Conservation (phyloP, 2,113 vertebrate species). For the Dunckerocampus dactyliophorus region DNA sequence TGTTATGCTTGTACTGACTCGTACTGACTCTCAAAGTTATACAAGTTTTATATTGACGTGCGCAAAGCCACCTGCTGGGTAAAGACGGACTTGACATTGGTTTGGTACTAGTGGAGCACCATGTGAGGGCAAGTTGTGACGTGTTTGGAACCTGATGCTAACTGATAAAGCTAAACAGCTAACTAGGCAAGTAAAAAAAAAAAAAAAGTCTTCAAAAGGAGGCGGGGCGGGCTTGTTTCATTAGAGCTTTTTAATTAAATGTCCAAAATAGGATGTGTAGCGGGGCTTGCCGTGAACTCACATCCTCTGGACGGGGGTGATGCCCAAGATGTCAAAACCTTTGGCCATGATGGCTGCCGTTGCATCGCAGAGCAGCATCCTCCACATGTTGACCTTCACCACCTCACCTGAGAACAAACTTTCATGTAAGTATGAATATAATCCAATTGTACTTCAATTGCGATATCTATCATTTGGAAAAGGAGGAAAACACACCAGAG, state of each 20-base stretch:
- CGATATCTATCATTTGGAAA: too few species aligned
- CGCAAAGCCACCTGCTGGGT: slow-evolving; percentile 8
- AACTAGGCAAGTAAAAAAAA: too few species aligned
- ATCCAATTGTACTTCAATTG: too few species aligned
- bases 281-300: slow-evolving; percentile 49
- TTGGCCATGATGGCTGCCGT: slow-evolving; percentile 89
- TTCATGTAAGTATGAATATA: neutral
- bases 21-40: slow-evolving; percentile 8
- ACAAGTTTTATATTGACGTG: slow-evolving; percentile 30
- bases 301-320: slow-evolving; percentile 92
- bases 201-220: too few species aligned
- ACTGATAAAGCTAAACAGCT: too few species aligned
- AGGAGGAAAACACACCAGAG: too few species aligned
- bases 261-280: too few species aligned
- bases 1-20: too few species aligned
- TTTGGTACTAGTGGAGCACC: too few species aligned
- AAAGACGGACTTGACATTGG: neutral
- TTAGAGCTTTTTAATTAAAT: too few species aligned
- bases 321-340: slow-evolving; percentile 89
- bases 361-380: slow-evolving; percentile 91
- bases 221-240: too few species aligned
- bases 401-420: slow-evolving; percentile 77
- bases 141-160: too few species aligned
- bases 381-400: slow-evolving; percentile 92
- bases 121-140: neutral